Conservation (phyloP, 2,888 invertebrate genomes). For the Polietes domitor region DNA sequence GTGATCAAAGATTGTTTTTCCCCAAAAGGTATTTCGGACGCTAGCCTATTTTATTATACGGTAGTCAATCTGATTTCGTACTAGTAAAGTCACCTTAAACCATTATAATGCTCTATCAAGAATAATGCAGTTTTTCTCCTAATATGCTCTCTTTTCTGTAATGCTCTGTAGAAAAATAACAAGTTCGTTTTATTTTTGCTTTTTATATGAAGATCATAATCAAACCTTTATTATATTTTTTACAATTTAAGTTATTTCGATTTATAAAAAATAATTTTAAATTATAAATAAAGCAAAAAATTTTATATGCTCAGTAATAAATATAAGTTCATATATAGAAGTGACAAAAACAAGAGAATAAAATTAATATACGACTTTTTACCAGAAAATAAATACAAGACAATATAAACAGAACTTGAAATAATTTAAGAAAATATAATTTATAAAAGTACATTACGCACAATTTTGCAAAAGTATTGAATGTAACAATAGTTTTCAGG, state of each 20-base stretch:
- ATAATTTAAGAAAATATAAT: constrained; percentile 32
- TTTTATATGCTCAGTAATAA: constrained; percentile 56
- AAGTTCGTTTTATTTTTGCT: constrained; percentile 57
- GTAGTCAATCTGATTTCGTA: too few relatives aligned
- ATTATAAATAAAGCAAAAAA: constrained; percentile 55
- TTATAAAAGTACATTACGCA: constrained; percentile 8
- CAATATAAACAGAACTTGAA: constrained; percentile 39
- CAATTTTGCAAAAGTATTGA: constrained; percentile 16
- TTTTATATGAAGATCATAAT: constrained; percentile 59
- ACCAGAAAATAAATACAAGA: constrained; percentile 35
- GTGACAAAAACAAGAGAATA: constrained; percentile 42
- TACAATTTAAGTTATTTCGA: constrained; percentile 56
- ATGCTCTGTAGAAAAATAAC: constrained; percentile 57
- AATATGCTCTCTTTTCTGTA: constrained; percentile 54
- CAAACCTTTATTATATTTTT: constrained; percentile 59
- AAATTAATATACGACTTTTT: constrained; percentile 44
- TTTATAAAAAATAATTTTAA: constrained; percentile 62
- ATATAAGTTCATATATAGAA: constrained; percentile 41
- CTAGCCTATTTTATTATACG: too few relatives aligned
- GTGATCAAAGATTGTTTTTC: too few relatives aligned
- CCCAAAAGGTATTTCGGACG: too few relatives aligned
- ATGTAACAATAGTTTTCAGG: not conserved
- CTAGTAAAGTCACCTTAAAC: too few relatives aligned
- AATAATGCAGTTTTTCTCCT: not conserved
- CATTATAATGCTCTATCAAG: constrained; percentile 13